Conservation (phyloP, 1,140 invertebrate species). For the Anoplolepis gracilipes region DNA sequence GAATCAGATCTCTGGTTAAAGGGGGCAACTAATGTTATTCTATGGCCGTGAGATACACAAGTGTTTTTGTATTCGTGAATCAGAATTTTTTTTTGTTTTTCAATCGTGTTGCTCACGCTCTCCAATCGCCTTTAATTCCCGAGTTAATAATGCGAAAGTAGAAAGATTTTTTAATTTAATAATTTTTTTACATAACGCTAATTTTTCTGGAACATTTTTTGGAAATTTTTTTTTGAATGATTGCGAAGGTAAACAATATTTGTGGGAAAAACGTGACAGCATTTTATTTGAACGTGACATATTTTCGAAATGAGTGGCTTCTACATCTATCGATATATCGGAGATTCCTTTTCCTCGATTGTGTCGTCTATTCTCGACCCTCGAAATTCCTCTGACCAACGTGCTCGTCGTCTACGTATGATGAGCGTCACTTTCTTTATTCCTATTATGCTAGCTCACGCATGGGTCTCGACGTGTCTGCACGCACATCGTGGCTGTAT, state of each 20-base stretch:
- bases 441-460: slow-evolving; percentile 77
- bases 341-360: background rate
- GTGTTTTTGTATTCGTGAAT: too few relatives aligned
- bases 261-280: background rate
- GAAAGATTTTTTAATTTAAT: too few relatives aligned
- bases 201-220: too few relatives aligned
- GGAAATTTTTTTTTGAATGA: too few relatives aligned
- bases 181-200: background rate
- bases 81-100: too few relatives aligned
- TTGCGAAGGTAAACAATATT: too few relatives aligned
- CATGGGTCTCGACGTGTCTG: slow-evolving; percentile 33
- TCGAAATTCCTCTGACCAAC: slow-evolving; percentile 43
- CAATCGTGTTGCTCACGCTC: too few relatives aligned
- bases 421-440: slow-evolving; percentile 82
- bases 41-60: background rate
- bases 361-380: background rate
- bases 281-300: background rate
- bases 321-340: too few relatives aligned
- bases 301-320: background rate
- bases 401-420: slow-evolving; percentile 33
- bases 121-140: too few relatives aligned
- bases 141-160: background rate
- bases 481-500: slow-evolving; percentile 71
- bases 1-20: too few relatives aligned
- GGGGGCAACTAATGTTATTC: background rate